Base-by-base conservation (phyloP, 2,888 invertebrate species). In the Microctonus brassicae region DNA sequence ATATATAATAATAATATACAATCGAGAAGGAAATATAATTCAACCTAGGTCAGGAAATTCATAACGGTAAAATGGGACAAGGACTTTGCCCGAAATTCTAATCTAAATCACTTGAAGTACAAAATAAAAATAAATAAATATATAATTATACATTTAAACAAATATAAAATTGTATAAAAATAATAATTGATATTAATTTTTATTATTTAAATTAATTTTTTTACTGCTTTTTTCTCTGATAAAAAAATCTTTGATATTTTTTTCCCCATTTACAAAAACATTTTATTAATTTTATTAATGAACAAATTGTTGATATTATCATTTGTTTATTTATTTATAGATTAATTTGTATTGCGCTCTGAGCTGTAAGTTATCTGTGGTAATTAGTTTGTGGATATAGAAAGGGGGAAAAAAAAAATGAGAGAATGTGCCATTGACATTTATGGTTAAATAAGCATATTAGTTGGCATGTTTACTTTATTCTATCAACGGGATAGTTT, bases 41-140 rank as follows among this genome's bases (percentile, higher is more conserved):
- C 29, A 57, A 66, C 57, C 57, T 57, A 57, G 66, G 66, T 66
- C 66, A 36, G 66, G 66, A 57, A 26, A 26, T 55, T 47, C 47
- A 57, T 66, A 57, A 66, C 66, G 39, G 66, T 66, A 57, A 20
- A 57, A 17, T 11, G n/a, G 55, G 57, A 57, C 36, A 17, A 57
- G 24, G 26, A 34, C 55, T 57, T n/a, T n/a, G 10, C 22, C 36
- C n/a, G 55, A 39, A 66, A 66, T 58, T 66, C 39, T 66, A 42
- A 66, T 42, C 66, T 66, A 66, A 47, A 47, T 47, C 24, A 24
- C 66, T 29, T 34, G 34, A n/a, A 22, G 17, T 6, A 66, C 36
- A 10, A n/a, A 36, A 36, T 24, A 22, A 53, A 13, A 55, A 65
- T 11, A n/a, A 53, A 34, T 26, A 65, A 66, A 55, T 36, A 55